phyloP scores from a whole-genome alignment of 2,888 invertebrate species.

The Mythimna albipuncta region DNA sequence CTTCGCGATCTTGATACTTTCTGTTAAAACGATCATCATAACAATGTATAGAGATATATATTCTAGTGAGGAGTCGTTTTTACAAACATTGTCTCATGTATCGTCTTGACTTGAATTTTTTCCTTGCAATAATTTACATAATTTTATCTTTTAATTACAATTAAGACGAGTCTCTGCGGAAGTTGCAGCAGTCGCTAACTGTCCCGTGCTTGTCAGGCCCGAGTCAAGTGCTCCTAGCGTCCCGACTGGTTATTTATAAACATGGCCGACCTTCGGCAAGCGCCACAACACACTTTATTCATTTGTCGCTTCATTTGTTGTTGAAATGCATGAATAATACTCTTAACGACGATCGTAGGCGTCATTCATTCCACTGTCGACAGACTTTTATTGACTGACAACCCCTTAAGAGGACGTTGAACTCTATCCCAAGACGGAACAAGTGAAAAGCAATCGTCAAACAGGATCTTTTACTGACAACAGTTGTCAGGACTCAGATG shows the following conservation, averaged over 20 bases:
- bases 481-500: constrained; percentile 32
- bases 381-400: constrained; percentile 53
- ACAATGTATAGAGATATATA: too few relatives aligned
- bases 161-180: constrained; percentile 8
- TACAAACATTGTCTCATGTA: neutral
- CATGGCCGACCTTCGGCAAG: constrained; percentile 61
- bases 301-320: constrained; percentile 60
- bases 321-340: constrained; percentile 65
- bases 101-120: neutral
- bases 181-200: constrained; percentile 27
- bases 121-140: neutral
- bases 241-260: constrained; percentile 65
- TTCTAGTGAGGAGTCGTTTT: neutral
- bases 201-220: constrained; percentile 29
- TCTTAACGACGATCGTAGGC: constrained; percentile 63
- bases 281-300: constrained; percentile 61
- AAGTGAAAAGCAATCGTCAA: constrained; percentile 55
- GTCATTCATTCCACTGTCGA: constrained; percentile 64
- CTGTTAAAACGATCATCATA: neutral
- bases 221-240: constrained; percentile 54
- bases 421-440: constrained; percentile 45
- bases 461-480: constrained; percentile 55
- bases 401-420: constrained; percentile 52
- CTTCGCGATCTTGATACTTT: neutral
- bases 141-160: constrained; percentile 21